A percentile compares a stretch with the other conserved stretches of the same genome.
Conservation (phyloP, 2,888 invertebrate genomes). For the Teinopalpus imperialis region DNA sequence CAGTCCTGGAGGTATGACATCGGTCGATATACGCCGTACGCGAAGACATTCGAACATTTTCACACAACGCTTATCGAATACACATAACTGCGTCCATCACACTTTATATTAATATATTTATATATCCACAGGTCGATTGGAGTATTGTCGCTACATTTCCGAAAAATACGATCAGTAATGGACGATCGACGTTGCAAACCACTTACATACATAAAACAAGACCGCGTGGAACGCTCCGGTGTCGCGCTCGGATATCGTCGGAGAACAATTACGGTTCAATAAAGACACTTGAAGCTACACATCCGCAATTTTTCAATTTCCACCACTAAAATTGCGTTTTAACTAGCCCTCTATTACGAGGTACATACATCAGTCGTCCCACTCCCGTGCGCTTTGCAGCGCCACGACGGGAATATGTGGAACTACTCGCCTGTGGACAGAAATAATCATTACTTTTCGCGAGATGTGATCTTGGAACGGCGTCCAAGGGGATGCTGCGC, state of each 20-base stretch:
- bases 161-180: conserved; percentile 19
- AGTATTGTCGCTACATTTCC: conserved; percentile 13
- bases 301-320: conserved; percentile 61
- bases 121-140: conserved; percentile 18
- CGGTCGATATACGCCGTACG: conserved; percentile 52
- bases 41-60: conserved; percentile 35
- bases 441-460: conserved; percentile 83
- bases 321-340: conserved; percentile 65
- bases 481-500: conserved; percentile 71
- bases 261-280: conserved; percentile 26
- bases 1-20: conserved; percentile 42
- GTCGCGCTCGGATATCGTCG: conserved; percentile 26
- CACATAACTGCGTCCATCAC: conserved; percentile 17
- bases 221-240: conserved; percentile 16
- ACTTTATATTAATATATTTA: conserved; percentile 16
- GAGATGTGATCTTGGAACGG: conserved; percentile 77
- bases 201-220: conserved; percentile 7
- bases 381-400: conserved; percentile 56
- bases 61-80: conserved; percentile 23
- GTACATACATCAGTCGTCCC: conserved; percentile 60
- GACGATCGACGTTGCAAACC: conserved; percentile 13
- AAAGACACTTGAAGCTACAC: conserved; percentile 37
- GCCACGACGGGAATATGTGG: conserved; percentile 70
- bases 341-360: conserved; percentile 58
- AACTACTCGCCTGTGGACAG: conserved; percentile 72